Evolutionary conservation across 2,113 vertebrate genomes (phyloP), one percentile per base, ranked within the genome.

Genomic region (Gasterosteus aculeatus): DNA sequence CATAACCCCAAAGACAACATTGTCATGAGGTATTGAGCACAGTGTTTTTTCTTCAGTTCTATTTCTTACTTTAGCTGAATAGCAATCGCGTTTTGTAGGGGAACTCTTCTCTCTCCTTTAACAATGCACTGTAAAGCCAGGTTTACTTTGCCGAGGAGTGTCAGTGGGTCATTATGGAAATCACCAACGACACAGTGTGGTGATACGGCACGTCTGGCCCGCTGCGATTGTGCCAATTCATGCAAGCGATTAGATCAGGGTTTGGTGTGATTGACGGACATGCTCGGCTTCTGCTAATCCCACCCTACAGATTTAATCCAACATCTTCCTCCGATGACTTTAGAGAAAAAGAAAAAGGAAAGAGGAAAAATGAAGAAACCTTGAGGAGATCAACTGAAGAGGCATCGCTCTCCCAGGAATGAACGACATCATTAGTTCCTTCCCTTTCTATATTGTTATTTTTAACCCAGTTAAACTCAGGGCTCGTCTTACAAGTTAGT

Each of bases 401-500:
- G 1, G 51, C 8, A 53, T 19, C 51, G 9, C 49, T 53, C 49
- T 53, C 3, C 8, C 19, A 26, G 53, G 53, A 54, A 26, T 26
- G 22, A 26, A 26, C 10, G 12, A 26, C 53, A 54, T 14, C 26
- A 54, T 54, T 26, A 54, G 12, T 54, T 81, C 82, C 81, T 75
- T 71, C 65, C 64, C 16, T 69, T 42, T 75, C 49, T 69, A 35
- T 72, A 78, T 35, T 59, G 80, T 53, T 26, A 73, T 65, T 69
- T 16, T 81, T 2, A 71, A 78, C 19, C 31, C 67, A 66, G 63
- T 69, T 39, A 59, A 72, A 31, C 54, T 82, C 72, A 57, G 65
- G 81, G 89, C 90, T 81, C 82, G 88, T 92, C 91, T 46, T 49
- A 92, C 92, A 80, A 83, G 87, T 87, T 69, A 10, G 59, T 68